Evolutionary conservation across 1,140 invertebrate species (phyloP), one percentile per base, ranked within the genome.

Genomic region (Panagrolaimus sp.): DNA sequence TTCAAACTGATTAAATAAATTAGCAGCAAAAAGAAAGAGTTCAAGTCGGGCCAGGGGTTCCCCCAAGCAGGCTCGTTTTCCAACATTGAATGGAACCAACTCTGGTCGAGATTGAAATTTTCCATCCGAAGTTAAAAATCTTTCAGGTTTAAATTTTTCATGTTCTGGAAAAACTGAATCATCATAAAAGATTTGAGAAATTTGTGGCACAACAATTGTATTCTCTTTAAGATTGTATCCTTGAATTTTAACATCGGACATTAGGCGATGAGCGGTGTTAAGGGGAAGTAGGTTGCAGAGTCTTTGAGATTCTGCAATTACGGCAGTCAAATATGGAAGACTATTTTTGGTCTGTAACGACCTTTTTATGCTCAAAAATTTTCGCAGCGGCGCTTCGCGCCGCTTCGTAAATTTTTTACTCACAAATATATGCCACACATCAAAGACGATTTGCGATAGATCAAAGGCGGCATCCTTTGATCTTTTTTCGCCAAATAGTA

Each of bases 311-410:
- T 45, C 32, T 4, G 64, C 28, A 55, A 70, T 68, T 17, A 70
- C 63, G n/a, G 44, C 69, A 63, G 32, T 44, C 1, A 70, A n/a
- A 55, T 68, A 63, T 52, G 52, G 52, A n/a, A n/a, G 44, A 24
- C 52, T 32, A 26, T 38, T 28, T 64, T 26, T n/a, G 32, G n/a
- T n/a, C n/a, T n/a, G n/a, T n/a, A n/a, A n/a, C n/a, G n/a, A n/a
- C n/a, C n/a, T n/a, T n/a, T n/a, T n/a, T n/a, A n/a, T n/a, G n/a
- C n/a, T n/a, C n/a, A n/a, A n/a, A n/a, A n/a, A n/a, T n/a, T n/a
- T n/a, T n/a, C n/a, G n/a, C n/a, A n/a, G n/a, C n/a, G n/a, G n/a
- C n/a, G n/a, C n/a, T n/a, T n/a, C n/a, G n/a, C n/a, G n/a, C n/a
- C n/a, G n/a, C n/a, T n/a, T n/a, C n/a, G n/a, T n/a, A n/a, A n/a